Conservation (phyloP, 1,140 invertebrate genomes). For the Papilio glaucus region DNA sequence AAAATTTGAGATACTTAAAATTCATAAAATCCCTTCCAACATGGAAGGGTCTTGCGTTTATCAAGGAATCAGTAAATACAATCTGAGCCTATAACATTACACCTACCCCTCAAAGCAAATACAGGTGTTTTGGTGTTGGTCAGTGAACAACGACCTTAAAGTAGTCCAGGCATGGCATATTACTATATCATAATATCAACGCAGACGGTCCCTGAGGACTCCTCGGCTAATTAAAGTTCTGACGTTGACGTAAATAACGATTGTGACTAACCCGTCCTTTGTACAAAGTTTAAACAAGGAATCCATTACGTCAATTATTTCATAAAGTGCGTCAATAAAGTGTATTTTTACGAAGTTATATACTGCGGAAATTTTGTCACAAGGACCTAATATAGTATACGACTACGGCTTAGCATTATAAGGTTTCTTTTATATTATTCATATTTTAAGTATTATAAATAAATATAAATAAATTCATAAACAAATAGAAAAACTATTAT, state of each 20-base stretch:
- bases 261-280: slow-evolving; percentile 11
- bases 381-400: no score
- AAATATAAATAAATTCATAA: no score
- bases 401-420: no score
- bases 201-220: slow-evolving; percentile 2
- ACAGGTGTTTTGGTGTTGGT: neutral
- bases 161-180: neutral
- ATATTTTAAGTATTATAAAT: no score
- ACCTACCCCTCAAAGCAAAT: neutral
- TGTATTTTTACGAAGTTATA: neutral
- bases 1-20: neutral
- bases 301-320: slow-evolving; percentile 6
- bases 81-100: neutral
- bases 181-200: neutral
- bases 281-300: neutral
- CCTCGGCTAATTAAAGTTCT: slow-evolving; percentile 13
- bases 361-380: neutral
- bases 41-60: neutral
- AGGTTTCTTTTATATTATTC: no score
- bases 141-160: neutral
- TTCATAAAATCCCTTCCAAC: neutral
- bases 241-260: slow-evolving; percentile 12
- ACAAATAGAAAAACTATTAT: no score
- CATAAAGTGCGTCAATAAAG: neutral
- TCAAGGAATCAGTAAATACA: neutral